Evolutionary conservation across 2,888 invertebrate genomes (phyloP), one percentile per base, ranked within the genome.

Genomic region (Xestoiulus laeticollis): DNA sequence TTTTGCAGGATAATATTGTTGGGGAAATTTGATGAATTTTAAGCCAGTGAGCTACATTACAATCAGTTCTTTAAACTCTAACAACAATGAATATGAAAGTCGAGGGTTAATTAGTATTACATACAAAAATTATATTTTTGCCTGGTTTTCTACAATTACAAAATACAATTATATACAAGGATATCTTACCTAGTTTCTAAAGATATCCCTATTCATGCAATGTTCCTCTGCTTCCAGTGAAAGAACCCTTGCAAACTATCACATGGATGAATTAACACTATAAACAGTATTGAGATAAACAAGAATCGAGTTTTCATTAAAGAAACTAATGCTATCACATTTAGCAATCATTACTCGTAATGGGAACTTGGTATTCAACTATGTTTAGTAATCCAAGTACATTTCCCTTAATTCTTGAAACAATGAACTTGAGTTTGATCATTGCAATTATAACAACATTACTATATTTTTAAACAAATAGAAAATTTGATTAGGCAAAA

Each of bases 81-180:
- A 48, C 26, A 26, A 26, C 22, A 2, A 59, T 68, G 68, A 68
- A 22, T 68, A 68, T 68, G 68, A 68, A 10, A 6, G 68, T 68
- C 16, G 14, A n/a, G 53, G 26, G 68, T 68, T 26, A n/a, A n/a
- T 26, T n/a, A 68, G 22, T 8, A 68, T 5, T 68, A 68, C 22
- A 26, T 68, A 68, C 68, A 68, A 68, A 68, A 68, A 68, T 22
- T 68, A 68, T 68, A 68, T 22, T 68, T 68, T 68, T 22, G 14
- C 1, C 12, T 26, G 4, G 22, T 68, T 22, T 10, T 68, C 68
- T 68, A 68, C 19, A 59, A 68, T 68, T 68, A 68, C 68, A 68
- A 68, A 68, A 68, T 59, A 59, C 59, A 68, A 5, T 6, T 68
- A 68, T 68, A 26, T 12, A 68, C 68, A 68, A 68, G 22, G 68